Evolutionary conservation across 2,113 vertebrate genomes (phyloP).

Genomic region (Sebastes fasciatus): DNA sequence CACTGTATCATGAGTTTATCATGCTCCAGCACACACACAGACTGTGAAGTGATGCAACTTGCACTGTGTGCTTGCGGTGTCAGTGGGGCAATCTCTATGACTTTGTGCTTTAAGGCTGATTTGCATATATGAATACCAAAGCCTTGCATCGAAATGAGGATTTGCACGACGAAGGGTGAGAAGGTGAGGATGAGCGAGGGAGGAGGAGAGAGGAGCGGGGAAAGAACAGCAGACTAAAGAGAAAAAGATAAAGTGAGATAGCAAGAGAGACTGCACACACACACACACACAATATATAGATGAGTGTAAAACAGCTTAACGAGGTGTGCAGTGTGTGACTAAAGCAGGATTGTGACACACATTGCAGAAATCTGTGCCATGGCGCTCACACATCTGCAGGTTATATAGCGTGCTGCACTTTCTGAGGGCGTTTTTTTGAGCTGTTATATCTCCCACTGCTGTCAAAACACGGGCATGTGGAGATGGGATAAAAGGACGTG

Average conservation of each 20-base stretch:
- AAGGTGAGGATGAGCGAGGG: slow-evolving; percentile 13
- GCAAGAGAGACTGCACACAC: slow-evolving; percentile 20
- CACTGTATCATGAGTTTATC: slow-evolving; percentile 17
- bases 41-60: slow-evolving; percentile 31
- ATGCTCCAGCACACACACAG: slow-evolving; percentile 42
- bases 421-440: slow-evolving; percentile 13
- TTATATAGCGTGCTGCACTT: slow-evolving; percentile 24
- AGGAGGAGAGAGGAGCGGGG: background rate
- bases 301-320: slow-evolving; percentile 18
- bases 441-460: slow-evolving; percentile 7
- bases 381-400: slow-evolving; percentile 22
- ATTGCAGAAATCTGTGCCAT: slow-evolving; percentile 50
- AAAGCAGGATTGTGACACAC: slow-evolving; percentile 47
- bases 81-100: slow-evolving; percentile 25
- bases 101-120: slow-evolving; percentile 48
- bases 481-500: slow-evolving; percentile 39
- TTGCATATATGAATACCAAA: slow-evolving; percentile 54
- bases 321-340: slow-evolving; percentile 22
- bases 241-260: slow-evolving; percentile 3
- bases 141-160: slow-evolving; percentile 30
- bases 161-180: slow-evolving; percentile 11
- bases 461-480: slow-evolving; percentile 32
- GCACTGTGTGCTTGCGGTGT: slow-evolving; percentile 24
- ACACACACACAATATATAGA: background rate
- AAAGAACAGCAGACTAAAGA: background rate